Percentiles rank a stretch among this genome's conserved stretches.
phyloP scores from a whole-genome alignment of 2,797 vertebrate species.

The Cyprinodon diabolis region DNA sequence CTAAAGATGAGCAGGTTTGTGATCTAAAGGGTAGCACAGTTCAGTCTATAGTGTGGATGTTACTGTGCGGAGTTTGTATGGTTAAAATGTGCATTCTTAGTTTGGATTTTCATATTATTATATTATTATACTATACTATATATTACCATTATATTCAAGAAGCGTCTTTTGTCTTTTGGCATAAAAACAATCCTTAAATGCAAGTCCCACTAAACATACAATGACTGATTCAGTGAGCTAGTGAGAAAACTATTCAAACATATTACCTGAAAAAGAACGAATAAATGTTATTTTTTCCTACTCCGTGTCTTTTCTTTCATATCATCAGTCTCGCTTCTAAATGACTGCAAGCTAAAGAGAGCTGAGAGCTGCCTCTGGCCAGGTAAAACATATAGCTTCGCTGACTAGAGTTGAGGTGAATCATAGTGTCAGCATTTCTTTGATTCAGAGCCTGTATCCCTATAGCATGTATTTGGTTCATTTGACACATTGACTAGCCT shows the following conservation, averaged over 20 bases:
- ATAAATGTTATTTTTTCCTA: not conserved
- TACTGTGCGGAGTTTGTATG: not conserved
- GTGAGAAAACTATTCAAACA: not conserved
- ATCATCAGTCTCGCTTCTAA: slow-evolving; percentile 14
- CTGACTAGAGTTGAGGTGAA: slow-evolving; percentile 54
- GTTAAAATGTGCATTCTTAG: not conserved
- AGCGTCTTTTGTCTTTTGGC: too few species aligned
- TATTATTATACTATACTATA: too few species aligned
- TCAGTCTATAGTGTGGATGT: not conserved
- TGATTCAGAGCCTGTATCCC: slow-evolving; percentile 60
- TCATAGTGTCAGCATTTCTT: slow-evolving; percentile 67
- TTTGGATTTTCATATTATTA: too few species aligned
- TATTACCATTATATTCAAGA: too few species aligned
- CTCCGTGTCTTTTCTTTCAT: slow-evolving; percentile 17
- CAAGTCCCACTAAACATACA: too few species aligned
- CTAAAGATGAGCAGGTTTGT: not conserved
- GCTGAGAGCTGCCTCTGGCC: slow-evolving; percentile 9
- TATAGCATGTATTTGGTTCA: slow-evolving; percentile 65
- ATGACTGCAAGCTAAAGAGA: slow-evolving; percentile 4
- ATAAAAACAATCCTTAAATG: too few species aligned
- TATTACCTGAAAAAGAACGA: too few species aligned
- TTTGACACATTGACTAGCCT: slow-evolving; percentile 73
- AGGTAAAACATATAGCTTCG: slow-evolving; percentile 30
- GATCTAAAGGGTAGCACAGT: not conserved
- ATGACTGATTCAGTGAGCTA: too few species aligned